Evolutionary conservation across 2,797 vertebrate species (phyloP), one percentile per base, ranked within the genome.

Genomic region (Ctenochaetus hawaiiensis): DNA sequence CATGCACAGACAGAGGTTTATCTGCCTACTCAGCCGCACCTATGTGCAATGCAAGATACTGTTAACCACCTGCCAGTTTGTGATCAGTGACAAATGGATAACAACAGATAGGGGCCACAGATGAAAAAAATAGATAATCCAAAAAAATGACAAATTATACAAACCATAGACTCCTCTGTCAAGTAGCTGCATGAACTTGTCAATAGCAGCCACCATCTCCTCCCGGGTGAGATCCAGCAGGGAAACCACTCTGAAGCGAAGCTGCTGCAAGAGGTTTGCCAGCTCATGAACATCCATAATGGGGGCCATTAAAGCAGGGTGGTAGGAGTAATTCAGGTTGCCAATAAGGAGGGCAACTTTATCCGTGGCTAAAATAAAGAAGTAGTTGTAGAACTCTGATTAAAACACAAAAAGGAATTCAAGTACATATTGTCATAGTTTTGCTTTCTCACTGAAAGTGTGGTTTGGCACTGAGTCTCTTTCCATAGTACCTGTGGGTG

Each of bases 281-380:
- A 98, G 93, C 85, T 97, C 94, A 48, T 95, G 96, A 16, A 97
- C 97, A 34, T 98, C 97, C 77, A 91, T 96, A 57, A 95, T 52
- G 0, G 97, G 97, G n/a, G 97, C 97, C 93, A 96, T 81, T 58
- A 98, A 90, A 77, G 87, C 87, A 2, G 94, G 95, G 75, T 97
- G 96, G 81, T 96, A 86, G 60, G 83, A 84, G 90, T 97, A 97
- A 80, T 91, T 92, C 77, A 97, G 91, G 89, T 98, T 97, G 66
- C 97, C 97, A 72, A 98, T 97, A 51, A 98, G 49, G 70, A 97
- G 91, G 0, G 97, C 97, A 52, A 97, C 95, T 91, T 98, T 97
- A 84, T 96, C 97, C 34, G 95, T 94, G 43, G 97, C 97, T 98
- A 53, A 62, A 82, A 67, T 30, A 82, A 75, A 75, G 61, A 57